These are phyloP conservation scores for Mimachlamys varia DNA, from an alignment of 2,888 invertebrate species.

Conservation along the genomic window DNA sequence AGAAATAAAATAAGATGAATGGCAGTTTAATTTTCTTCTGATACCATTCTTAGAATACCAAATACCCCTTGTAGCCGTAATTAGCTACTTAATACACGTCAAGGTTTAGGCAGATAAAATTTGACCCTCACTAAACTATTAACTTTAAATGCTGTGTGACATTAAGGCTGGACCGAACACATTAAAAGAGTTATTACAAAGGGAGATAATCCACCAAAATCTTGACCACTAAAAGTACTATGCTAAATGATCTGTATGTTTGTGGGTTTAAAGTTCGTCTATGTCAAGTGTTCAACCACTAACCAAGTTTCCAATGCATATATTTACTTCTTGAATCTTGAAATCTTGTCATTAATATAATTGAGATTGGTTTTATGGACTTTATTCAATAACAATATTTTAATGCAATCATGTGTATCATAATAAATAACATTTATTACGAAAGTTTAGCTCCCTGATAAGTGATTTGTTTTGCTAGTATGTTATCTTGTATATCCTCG, in stretches of 20 bases:
- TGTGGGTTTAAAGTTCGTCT: neutral
- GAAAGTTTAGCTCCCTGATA: too few species aligned
- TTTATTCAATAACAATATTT: too few species aligned
- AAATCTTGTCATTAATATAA: too few species aligned
- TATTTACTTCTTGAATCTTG: too few species aligned
- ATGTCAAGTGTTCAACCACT: neutral
- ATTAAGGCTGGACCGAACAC: conserved; percentile 28
- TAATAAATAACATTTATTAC: too few species aligned
- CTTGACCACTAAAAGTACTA: neutral
- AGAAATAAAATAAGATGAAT: conserved; percentile 40
- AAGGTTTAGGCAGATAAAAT: neutral
- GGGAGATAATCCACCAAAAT: neutral
- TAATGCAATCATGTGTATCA: too few species aligned
- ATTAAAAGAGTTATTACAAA: conserved; percentile 13
- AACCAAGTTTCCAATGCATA: neutral
- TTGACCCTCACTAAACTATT: conserved; percentile 40
- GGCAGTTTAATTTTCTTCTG: conserved; percentile 37
- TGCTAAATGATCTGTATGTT: neutral
- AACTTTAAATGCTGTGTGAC: conserved; percentile 37
- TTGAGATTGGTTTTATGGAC: too few species aligned
- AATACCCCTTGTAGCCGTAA: conserved; percentile 28
- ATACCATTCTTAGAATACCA: conserved; percentile 36
- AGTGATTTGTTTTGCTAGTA: too few species aligned
- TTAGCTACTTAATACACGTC: conserved; percentile 39
- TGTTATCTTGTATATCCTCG: too few species aligned